phyloP scores from a whole-genome alignment of 2,888 invertebrate genomes.

The Tenthredo notha region DNA sequence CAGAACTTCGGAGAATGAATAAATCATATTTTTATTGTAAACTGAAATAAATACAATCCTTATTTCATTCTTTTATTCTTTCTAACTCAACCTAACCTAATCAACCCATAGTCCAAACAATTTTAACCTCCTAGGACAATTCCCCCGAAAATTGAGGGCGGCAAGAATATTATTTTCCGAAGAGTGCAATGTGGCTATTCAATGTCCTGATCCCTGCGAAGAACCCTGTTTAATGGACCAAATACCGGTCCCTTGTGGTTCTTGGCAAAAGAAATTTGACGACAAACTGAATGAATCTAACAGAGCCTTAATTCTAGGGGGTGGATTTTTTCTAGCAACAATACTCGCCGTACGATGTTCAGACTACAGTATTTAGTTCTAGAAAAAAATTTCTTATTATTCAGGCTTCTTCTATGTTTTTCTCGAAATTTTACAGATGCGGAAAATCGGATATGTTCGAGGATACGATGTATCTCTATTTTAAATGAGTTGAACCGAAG shows the following conservation, averaged over 20 bases:
- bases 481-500: not conserved
- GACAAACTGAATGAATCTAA: constrained; percentile 56
- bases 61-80: no score
- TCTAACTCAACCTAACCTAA: no score
- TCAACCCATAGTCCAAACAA: not conserved
- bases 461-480: constrained; percentile 58
- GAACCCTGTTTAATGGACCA: constrained; percentile 59
- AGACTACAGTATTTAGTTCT: not conserved
- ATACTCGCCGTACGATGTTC: constrained; percentile 55
- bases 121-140: constrained; percentile 50
- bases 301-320: constrained; percentile 56
- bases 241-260: constrained; percentile 59
- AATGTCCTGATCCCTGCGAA: constrained; percentile 55
- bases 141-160: constrained; percentile 49
- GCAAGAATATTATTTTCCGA: constrained; percentile 50
- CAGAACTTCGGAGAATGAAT: not conserved
- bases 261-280: constrained; percentile 61
- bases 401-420: constrained; percentile 25
- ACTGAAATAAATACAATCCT: not conserved
- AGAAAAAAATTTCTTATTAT: not conserved
- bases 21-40: not conserved
- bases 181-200: constrained; percentile 50
- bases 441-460: constrained; percentile 56
- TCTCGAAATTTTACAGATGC: constrained; percentile 53
- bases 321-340: constrained; percentile 57